Evolutionary conservation across 2,888 invertebrate genomes (phyloP).

Genomic region (Ceramica pisi): DNA sequence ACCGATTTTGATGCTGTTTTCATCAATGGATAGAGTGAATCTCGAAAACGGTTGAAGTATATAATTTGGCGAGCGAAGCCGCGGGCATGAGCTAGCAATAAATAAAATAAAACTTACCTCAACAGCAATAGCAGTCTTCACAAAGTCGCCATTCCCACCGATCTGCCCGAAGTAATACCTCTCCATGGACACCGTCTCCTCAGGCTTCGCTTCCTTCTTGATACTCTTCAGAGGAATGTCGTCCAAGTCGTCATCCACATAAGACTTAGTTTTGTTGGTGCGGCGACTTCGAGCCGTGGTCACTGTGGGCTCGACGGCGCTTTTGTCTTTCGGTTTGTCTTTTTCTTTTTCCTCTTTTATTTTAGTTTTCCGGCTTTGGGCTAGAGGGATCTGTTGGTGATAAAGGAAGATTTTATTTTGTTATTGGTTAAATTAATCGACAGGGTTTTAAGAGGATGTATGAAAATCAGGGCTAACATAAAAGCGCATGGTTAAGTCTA

Average conservation of each 20-base stretch:
- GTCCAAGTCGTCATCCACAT: slow-evolving; percentile 83
- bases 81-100: too few species aligned
- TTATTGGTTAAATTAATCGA: neutral
- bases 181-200: slow-evolving; percentile 91
- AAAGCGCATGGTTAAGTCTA: too few species aligned
- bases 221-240: slow-evolving; percentile 84
- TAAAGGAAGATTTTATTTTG: neutral
- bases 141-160: slow-evolving; percentile 72
- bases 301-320: slow-evolving; percentile 46
- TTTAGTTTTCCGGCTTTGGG: slow-evolving; percentile 81
- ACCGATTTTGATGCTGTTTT: too few species aligned
- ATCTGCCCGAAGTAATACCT: slow-evolving; percentile 92
- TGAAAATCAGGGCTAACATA: neutral
- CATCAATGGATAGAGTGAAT: too few species aligned
- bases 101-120: slow-evolving; percentile 72
- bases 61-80: too few species aligned
- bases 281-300: slow-evolving; percentile 69
- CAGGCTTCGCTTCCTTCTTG: slow-evolving; percentile 84
- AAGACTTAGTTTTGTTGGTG: slow-evolving; percentile 77
- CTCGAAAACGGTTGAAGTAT: too few species aligned
- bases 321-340: slow-evolving; percentile 72
- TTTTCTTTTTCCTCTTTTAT: slow-evolving; percentile 85
- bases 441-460: too few species aligned
- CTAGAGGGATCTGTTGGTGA: slow-evolving; percentile 79
- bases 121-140: slow-evolving; percentile 81